Base-by-base conservation (phyloP, 2,797 vertebrate species). In the Mus spretus region DNA sequence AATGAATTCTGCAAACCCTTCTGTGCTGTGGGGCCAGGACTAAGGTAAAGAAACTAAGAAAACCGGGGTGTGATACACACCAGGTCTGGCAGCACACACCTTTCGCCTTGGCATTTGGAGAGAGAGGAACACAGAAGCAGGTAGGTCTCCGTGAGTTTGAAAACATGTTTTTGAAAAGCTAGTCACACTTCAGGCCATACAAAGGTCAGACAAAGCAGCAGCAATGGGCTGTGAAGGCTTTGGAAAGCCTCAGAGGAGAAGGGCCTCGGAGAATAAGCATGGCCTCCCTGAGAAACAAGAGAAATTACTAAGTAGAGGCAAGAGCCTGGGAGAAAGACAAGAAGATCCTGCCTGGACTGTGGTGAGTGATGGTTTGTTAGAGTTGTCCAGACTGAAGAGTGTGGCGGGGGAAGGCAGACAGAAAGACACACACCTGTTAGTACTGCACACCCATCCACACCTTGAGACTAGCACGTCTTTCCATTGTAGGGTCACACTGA, bases 141-240 rank as follows among this genome's bases (percentile, higher is more conserved):
- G 84, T 1, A 22, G 28, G 50, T 24, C 63, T 50, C 28, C 2
- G 19, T 50, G 61, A 53, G 44, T 53, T 53, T 15, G 63, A 53
- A 67, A 67, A 50, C 84, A 34, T 70, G 34, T 63, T 40, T 83
- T 65, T 20, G 20, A 26, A 86, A 26, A 53, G 31, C 24, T 13
- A 1, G 1, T 22, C 9, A 4, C 37, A 50, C 15, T 28, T 26
- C 9, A 12, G 8, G 37, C 1, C 2, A 0, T 0, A 3, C 14
- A 15, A 2, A 17, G n/a, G 7, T 14, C 15, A 1, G 24, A 28
- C 13, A 26, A 44, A 78, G 81, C 44, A 26, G 82, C 26, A 81
- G 10, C 1, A 20, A 9, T 7, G 37, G 55, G 13, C 55, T 4
- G 1, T 40, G n/a, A 3, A 19, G 63, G 31, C 40, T 26, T 57